Evolutionary conservation across 2,888 invertebrate species (phyloP).

Genomic region (Atethmia centrago): DNA sequence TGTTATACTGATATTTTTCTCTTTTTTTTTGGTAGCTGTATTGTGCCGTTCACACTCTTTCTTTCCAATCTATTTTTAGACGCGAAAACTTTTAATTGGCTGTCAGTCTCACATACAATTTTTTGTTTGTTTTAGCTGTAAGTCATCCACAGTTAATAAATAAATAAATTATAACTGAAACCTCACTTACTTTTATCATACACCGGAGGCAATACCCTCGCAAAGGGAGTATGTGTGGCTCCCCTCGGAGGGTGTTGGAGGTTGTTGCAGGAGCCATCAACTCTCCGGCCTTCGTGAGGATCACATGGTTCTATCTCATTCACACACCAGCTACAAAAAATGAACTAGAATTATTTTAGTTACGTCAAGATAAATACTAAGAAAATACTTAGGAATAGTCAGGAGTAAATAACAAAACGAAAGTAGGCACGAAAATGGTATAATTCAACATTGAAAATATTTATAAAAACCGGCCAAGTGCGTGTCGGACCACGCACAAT

Average conservation of each 20-base stretch:
- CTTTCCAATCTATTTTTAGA: too few relatives aligned
- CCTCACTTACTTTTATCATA: conserved; percentile 72
- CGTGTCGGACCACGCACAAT: too few relatives aligned
- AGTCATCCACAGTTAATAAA: too few relatives aligned
- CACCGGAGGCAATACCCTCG: conserved; percentile 75
- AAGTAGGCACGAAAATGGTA: background rate
- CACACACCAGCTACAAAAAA: conserved; percentile 78
- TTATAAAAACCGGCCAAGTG: too few relatives aligned
- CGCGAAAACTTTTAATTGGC: too few relatives aligned
- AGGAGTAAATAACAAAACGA: background rate
- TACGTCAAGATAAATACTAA: too few relatives aligned
- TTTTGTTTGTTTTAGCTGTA: too few relatives aligned
- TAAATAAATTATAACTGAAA: background rate
- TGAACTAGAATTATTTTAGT: background rate
- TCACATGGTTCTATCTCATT: conserved; percentile 77
- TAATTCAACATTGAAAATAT: background rate
- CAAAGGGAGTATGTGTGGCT: conserved; percentile 75
- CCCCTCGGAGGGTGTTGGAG: conserved; percentile 75
- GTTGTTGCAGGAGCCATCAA: conserved; percentile 83
- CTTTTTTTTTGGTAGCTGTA: too few relatives aligned
- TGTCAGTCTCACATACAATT: too few relatives aligned
- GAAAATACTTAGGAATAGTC: background rate
- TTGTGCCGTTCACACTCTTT: too few relatives aligned
- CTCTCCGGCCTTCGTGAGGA: conserved; percentile 75
- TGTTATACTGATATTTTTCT: too few relatives aligned